Evolutionary conservation across 2,888 invertebrate genomes (phyloP), one percentile per base, ranked within the genome.

Genomic region (Dasypogon diadema): DNA sequence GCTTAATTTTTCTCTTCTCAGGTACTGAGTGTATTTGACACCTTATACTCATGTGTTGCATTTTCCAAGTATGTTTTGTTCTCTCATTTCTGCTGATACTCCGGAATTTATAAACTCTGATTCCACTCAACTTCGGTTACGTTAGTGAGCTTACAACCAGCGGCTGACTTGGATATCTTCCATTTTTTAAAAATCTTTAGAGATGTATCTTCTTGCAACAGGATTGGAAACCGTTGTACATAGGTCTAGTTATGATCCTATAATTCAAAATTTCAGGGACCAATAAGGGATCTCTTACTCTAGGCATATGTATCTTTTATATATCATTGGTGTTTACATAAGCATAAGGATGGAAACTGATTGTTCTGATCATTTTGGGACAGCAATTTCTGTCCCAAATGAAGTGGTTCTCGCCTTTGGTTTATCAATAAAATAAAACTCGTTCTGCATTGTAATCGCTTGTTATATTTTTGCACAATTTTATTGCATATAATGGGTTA

Each of bases 351-450:
- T 48, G 16, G 12, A 48, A 12, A 48, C 12, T 3, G 8, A 5
- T 5, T 5, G 3, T 5, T 3, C 30, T 30, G 30, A 30, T 30
- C 30, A 5, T 3, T 65, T 65, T 65, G 48, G 65, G 65, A 65
- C 65, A 46, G 2, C 12, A n/a, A 46, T 26, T 26, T 46, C 65
- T 65, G 65, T 65, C 65, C 65, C 37, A 65, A 65, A 37, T 24
- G 16, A 37, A 14, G 12, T 42, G 65, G 65, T 65, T 65, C 65
- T 65, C 12, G 46, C 21, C 65, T 65, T 24, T 6, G 65, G 48
- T 65, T 42, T 6, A 30, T 30, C n/a, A n/a, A n/a, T n/a, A n/a
- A n/a, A n/a, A n/a, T n/a, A n/a, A n/a, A n/a, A n/a, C n/a, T n/a
- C n/a, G n/a, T n/a, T n/a, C n/a, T n/a, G n/a, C n/a, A n/a, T n/a